Evolutionary conservation across 2,797 vertebrate genomes (phyloP).

Genomic region (Siniperca obscura): DNA sequence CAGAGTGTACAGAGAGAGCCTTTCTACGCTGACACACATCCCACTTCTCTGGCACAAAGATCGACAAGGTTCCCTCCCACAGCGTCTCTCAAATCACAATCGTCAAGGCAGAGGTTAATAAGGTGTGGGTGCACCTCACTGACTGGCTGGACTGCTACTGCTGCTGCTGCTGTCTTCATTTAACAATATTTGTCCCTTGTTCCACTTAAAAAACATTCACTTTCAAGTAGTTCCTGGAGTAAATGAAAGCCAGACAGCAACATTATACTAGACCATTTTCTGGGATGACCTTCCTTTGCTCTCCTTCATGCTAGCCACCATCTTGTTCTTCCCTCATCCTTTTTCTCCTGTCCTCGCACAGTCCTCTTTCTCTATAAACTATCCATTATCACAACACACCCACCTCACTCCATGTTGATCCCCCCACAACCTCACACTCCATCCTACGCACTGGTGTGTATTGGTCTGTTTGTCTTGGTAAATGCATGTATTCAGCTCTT

Average conservation of each 20-base stretch:
- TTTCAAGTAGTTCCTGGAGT: neutral
- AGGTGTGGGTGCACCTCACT: conserved; percentile 39
- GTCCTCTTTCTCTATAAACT: neutral
- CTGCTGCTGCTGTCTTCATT: conserved; percentile 19
- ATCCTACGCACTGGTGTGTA: conserved; percentile 21
- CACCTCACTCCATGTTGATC: neutral
- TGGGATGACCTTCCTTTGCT: conserved; percentile 6
- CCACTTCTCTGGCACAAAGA: conserved; percentile 37
- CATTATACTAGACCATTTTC: neutral
- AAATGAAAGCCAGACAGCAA: neutral
- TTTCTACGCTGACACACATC: conserved; percentile 44
- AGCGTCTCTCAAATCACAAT: conserved; percentile 18
- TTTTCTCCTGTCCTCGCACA: neutral
- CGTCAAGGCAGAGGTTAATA: conserved; percentile 58
- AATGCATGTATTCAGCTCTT: conserved; percentile 27
- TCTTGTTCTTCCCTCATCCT: neutral
- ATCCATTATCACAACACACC: neutral
- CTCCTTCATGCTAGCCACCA: neutral
- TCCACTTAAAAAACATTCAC: conserved; percentile 3
- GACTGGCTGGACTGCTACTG: conserved; percentile 26
- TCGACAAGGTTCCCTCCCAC: conserved; percentile 40
- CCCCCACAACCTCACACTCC: conserved; percentile 10
- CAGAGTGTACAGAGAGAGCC: conserved; percentile 35
- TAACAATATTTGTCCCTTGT: conserved; percentile 11
- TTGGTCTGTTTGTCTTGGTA: conserved; percentile 22